Evolutionary conservation across 2,888 invertebrate species (phyloP).

Genomic region (Prionchulus punctatus): DNA sequence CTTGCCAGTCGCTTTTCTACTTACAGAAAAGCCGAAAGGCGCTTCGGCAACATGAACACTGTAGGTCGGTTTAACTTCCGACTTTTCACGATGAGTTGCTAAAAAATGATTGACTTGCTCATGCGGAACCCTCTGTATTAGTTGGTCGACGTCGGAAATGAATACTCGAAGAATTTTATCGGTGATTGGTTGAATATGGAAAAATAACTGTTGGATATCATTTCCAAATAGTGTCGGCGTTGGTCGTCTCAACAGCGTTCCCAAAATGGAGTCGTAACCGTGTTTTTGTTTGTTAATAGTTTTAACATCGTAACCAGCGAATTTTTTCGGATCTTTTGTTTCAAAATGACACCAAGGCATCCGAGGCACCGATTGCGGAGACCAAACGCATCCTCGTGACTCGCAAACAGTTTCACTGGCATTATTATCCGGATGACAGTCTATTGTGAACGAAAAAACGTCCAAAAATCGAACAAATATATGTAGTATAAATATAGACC

Average conservation of each 20-base stretch:
- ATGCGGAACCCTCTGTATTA: neutral
- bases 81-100: neutral
- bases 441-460: neutral
- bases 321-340: neutral
- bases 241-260: neutral
- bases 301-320: neutral
- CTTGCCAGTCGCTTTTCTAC: neutral
- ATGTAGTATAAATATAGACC: too few relatives aligned
- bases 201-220: neutral
- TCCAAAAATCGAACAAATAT: too few relatives aligned
- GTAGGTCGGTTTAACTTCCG: neutral
- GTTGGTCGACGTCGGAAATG: neutral
- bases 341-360: neutral
- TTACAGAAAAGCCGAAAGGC: neutral
- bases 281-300: neutral
- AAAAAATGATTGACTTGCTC: neutral
- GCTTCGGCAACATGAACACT: neutral
- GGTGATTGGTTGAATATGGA: neutral
- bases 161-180: neutral
- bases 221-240: neutral
- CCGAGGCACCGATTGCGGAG: neutral
- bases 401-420: neutral
- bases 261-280: neutral
- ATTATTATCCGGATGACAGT: neutral
- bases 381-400: neutral